Evolutionary conservation across 2,113 vertebrate genomes (phyloP).

Genomic region (Centrocercus urophasianus): DNA sequence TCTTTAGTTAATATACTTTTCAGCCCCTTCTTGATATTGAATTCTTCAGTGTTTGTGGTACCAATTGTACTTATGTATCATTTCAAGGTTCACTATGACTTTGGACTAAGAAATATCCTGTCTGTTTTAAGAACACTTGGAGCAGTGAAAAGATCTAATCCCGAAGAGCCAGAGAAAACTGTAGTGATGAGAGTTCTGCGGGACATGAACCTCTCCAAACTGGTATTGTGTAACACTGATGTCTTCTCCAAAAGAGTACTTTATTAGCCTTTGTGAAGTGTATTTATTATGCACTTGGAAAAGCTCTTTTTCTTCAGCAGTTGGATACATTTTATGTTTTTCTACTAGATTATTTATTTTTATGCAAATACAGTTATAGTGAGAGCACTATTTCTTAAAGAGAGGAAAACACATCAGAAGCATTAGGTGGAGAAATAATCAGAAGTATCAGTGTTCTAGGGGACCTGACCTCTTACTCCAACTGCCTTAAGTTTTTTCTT

Average conservation of each 20-base stretch:
- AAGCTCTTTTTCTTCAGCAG: not conserved
- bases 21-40: not conserved
- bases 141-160: slow-evolving; percentile 80
- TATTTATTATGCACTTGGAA: not conserved
- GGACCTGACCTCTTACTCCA: not conserved
- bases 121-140: slow-evolving; percentile 83
- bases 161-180: slow-evolving; percentile 79
- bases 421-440: not conserved
- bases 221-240: slow-evolving; percentile 65
- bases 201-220: slow-evolving; percentile 84
- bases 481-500: not conserved
- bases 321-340: not conserved
- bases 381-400: not conserved
- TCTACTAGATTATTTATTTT: not conserved
- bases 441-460: not conserved
- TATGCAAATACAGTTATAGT: not conserved
- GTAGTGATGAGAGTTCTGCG: slow-evolving; percentile 83
- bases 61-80: not conserved
- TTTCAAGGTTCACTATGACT: slow-evolving; percentile 83
- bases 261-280: not conserved
- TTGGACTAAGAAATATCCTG: slow-evolving; percentile 82
- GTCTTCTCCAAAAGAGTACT: not conserved
- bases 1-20: not conserved
- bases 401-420: not conserved
- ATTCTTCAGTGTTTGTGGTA: not conserved